Base-by-base conservation (phyloP, 2,888 invertebrate genomes). In the Ariolimax columbianus region DNA sequence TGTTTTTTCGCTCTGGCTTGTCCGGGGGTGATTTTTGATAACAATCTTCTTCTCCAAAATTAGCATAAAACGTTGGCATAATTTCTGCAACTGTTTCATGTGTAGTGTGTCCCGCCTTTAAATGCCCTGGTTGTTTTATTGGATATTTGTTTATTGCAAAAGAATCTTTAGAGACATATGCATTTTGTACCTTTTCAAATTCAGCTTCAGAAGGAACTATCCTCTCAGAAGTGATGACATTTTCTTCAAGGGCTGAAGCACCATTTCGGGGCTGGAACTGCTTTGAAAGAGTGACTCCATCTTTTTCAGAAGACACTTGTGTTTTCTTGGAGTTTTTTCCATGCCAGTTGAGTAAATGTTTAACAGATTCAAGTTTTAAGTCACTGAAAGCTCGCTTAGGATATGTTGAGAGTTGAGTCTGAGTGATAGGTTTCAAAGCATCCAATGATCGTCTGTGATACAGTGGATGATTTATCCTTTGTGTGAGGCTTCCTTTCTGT, bases 391-490 rank as follows among this genome's bases (percentile, higher is more conserved):
- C 89, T n/a, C 91, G 84, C 84, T 91, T 90, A 6, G 91, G 90
- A 43, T 88, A 85, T 77, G 87, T 86, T 17, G 87, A 43, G 1
- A 86, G 70, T 19, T 43, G 0, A n/a, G 17, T 36, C 6, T 40
- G 55, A 55, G 38, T 11, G 0, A 73, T n/a, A 33, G 63, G 43
- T 59, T 95, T 95, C 89, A 97, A 95, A 91, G 97, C 97, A 88
- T 97, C 96, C 73, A 96, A 96, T 6, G 97, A 97, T 70, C 97
- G 96, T 89, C 97, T 96, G 89, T 96, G 95, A 92, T 97, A 96
- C 88, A 97, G 94, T 0, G 97, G 97, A 94, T 97, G 97, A 86
- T 95, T 95, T 89, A 66, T 88, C 84, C n/a, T 86, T 84, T 43
- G 87, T 83, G 94, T 88, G 95, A 95, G 36, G 0, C 23, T 26